Evolutionary conservation across 2,113 vertebrate genomes (phyloP).

Genomic region (Poeciliopsis retropinna): DNA sequence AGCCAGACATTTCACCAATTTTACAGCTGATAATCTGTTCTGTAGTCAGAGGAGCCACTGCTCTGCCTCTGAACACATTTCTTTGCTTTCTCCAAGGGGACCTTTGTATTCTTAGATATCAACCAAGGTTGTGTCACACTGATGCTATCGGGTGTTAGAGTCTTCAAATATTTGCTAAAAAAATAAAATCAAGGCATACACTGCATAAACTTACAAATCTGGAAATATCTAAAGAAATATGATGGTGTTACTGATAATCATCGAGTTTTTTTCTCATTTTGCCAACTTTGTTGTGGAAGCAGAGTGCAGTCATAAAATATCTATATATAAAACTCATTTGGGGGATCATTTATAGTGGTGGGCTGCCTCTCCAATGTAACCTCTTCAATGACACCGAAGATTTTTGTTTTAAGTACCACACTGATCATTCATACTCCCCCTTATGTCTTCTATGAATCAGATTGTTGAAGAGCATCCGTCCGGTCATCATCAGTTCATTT

Average conservation of each 20-base stretch:
- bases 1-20: not conserved
- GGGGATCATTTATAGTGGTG: not conserved
- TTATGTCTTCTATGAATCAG: not conserved
- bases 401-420: not conserved
- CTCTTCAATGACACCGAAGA: not conserved
- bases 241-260: not conserved
- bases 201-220: not conserved
- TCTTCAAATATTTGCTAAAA: not conserved
- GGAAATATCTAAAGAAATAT: not conserved
- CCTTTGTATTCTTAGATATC: conserved; percentile 1
- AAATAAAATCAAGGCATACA: not conserved
- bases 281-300: not conserved
- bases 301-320: not conserved
- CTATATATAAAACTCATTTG: not conserved
- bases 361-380: not conserved
- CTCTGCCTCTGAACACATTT: not conserved
- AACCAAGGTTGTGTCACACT: not conserved
- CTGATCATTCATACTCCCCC: not conserved
- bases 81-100: not conserved
- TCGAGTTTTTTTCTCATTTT: too few species aligned
- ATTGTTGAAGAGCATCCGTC: too few species aligned
- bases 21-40: not conserved
- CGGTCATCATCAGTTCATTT: too few species aligned
- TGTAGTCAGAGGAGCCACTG: not conserved
- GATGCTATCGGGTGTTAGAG: not conserved